A percentile compares a stretch with the other conserved stretches of the same genome.
phyloP scores from a whole-genome alignment of 2,797 vertebrate genomes.

The Gadopsis bispinosus region DNA sequence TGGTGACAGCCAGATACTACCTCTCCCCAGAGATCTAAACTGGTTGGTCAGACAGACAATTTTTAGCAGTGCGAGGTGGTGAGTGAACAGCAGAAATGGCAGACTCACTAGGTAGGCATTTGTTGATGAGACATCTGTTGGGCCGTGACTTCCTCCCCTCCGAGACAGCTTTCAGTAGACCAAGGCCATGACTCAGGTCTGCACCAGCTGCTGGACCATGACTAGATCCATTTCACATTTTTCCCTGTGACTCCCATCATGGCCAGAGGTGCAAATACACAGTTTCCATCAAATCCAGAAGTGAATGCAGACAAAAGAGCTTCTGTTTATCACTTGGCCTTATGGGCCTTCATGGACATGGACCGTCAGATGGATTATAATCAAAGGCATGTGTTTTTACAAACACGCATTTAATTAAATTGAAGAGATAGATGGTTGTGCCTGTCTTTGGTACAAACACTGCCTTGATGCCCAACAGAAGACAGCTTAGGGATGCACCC shows the following conservation, averaged over 20 bases:
- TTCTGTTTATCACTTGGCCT: slow-evolving; percentile 12
- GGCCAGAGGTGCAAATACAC: slow-evolving; percentile 24
- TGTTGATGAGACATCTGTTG: slow-evolving; percentile 70
- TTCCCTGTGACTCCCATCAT: slow-evolving; percentile 37
- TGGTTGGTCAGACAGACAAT: slow-evolving; percentile 16
- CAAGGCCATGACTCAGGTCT: slow-evolving; percentile 72
- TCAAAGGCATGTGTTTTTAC: background rate
- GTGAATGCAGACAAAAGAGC: slow-evolving; percentile 10
- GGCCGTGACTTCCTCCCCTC: slow-evolving; percentile 48
- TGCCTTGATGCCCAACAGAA: slow-evolving; percentile 15
- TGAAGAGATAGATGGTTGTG: background rate
- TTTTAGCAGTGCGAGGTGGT: slow-evolving; percentile 40
- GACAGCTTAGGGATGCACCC: slow-evolving; percentile 11
- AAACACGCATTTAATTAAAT: slow-evolving; percentile 22
- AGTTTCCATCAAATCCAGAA: slow-evolving; percentile 31
- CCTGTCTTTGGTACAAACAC: slow-evolving; percentile 15
- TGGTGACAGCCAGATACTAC: slow-evolving; percentile 23
- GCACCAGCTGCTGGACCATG: slow-evolving; percentile 66
- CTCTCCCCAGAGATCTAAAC: slow-evolving; percentile 24
- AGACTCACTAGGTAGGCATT: slow-evolving; percentile 49
- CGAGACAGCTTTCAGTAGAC: slow-evolving; percentile 60
- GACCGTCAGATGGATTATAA: slow-evolving; percentile 16
- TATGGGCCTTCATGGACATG: background rate
- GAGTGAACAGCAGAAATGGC: slow-evolving; percentile 52
- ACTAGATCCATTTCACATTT: slow-evolving; percentile 60